Conservation (phyloP, 2,797 vertebrate species). For the Sebastes oblongus region DNA sequence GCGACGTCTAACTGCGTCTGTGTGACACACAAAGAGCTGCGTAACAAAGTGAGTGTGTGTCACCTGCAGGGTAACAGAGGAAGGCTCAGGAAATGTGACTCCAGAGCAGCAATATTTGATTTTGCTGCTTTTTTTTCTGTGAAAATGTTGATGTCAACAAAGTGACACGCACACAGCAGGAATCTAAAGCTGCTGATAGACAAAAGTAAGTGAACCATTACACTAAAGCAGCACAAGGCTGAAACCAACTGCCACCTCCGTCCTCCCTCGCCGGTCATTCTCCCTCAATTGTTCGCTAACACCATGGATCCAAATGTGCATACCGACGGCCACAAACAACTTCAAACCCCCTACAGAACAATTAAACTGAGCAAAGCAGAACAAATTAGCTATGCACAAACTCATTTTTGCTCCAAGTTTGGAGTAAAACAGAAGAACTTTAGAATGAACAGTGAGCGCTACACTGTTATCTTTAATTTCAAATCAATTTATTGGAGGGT, state of each 20-base stretch:
- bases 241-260: not conserved
- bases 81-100: not conserved
- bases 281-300: not conserved
- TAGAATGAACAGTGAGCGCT: not conserved
- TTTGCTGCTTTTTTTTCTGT: conserved; percentile 4
- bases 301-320: not conserved
- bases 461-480: not conserved
- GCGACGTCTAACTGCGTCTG: not conserved
- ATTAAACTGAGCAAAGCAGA: not conserved
- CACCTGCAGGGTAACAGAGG: not conserved
- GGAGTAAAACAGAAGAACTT: not conserved
- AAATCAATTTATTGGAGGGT: not conserved
- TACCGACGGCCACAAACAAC: not conserved
- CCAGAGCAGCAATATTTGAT: conserved; percentile 27
- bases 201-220: not conserved
- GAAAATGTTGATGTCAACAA: conserved; percentile 19
- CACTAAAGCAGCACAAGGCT: not conserved
- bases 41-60: not conserved
- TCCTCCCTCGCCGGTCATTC: not conserved
- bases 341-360: not conserved
- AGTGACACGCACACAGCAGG: not conserved
- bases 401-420: not conserved
- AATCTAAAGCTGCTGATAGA: not conserved
- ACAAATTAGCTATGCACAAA: not conserved
- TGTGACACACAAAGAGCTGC: not conserved